Evolutionary conservation across 1,140 invertebrate genomes (phyloP).

Genomic region (Ceratina australensis): DNA sequence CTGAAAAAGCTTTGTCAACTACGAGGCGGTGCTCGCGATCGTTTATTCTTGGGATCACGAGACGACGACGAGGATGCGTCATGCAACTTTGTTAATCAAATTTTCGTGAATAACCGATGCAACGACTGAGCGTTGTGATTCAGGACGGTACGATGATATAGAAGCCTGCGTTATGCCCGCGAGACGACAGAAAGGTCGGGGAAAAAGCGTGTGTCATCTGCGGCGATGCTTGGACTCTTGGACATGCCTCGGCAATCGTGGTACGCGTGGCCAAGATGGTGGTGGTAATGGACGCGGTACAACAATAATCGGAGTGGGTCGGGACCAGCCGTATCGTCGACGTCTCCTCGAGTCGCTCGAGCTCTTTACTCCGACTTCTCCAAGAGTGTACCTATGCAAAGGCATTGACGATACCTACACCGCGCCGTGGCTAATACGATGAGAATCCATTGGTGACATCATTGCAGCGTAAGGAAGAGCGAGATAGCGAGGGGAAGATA

Average conservation of each 20-base stretch:
- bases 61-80: neutral
- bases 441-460: neutral
- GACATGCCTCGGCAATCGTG: constrained; percentile 53
- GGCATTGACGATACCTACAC: constrained; percentile 6
- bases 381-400: constrained; percentile 15
- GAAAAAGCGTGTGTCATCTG: constrained; percentile 46
- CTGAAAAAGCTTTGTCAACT: constrained; percentile 10
- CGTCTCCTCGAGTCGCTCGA: constrained; percentile 12
- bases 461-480: too few species aligned
- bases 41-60: constrained; percentile 19
- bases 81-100: neutral
- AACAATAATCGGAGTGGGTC: constrained; percentile 16
- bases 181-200: neutral
- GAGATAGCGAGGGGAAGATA: too few species aligned
- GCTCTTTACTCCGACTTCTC: constrained; percentile 35
- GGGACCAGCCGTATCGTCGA: constrained; percentile 17
- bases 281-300: constrained; percentile 41
- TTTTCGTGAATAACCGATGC: too few species aligned
- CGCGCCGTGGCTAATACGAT: neutral
- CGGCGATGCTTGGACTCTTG: constrained; percentile 17
- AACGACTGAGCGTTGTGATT: too few species aligned
- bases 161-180: too few species aligned
- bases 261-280: constrained; percentile 50
- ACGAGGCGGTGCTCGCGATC: neutral
- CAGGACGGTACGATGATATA: neutral